Evolutionary conservation across 2,888 invertebrate species (phyloP).

Genomic region (Tillus elongatus): DNA sequence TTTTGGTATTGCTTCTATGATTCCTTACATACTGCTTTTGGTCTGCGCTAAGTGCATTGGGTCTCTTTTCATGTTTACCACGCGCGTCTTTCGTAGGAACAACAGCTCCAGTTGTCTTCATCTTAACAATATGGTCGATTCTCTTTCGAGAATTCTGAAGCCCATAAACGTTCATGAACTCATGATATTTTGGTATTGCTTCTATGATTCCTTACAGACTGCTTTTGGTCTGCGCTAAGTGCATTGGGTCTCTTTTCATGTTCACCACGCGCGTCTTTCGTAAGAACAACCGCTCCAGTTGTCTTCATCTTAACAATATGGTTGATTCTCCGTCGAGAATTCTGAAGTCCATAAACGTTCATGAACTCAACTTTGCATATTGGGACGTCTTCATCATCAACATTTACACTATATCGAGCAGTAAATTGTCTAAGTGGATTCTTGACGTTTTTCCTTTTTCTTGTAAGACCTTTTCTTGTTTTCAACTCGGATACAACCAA

Average conservation of each 20-base stretch:
- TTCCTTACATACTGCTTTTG: too few species aligned
- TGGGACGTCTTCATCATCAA: slow-evolving; percentile 9
- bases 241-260: slow-evolving; percentile 14
- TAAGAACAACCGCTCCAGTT: slow-evolving; percentile 9
- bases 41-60: too few species aligned
- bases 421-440: slow-evolving; percentile 9
- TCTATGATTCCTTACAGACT: slow-evolving; percentile 14
- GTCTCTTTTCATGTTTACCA: too few species aligned
- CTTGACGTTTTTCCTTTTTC: slow-evolving; percentile 15
- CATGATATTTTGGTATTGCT: too few species aligned
- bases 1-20: too few species aligned
- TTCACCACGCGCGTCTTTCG: slow-evolving; percentile 11
- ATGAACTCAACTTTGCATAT: slow-evolving; percentile 15
- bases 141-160: too few species aligned
- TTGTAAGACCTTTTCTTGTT: slow-evolving; percentile 15
- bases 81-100: too few species aligned
- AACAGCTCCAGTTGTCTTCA: too few species aligned
- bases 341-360: slow-evolving; percentile 13
- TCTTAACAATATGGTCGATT: too few species aligned
- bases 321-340: slow-evolving; percentile 11
- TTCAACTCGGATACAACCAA: slow-evolving; percentile 15
- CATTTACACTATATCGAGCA: slow-evolving; percentile 4
- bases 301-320: slow-evolving; percentile 12
- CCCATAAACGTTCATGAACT: too few species aligned
- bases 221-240: slow-evolving; percentile 10